Percentiles rank a stretch among this genome's conserved stretches.
Conservation (phyloP, 2,113 vertebrate genomes). For the Bungarus multicinctus region DNA sequence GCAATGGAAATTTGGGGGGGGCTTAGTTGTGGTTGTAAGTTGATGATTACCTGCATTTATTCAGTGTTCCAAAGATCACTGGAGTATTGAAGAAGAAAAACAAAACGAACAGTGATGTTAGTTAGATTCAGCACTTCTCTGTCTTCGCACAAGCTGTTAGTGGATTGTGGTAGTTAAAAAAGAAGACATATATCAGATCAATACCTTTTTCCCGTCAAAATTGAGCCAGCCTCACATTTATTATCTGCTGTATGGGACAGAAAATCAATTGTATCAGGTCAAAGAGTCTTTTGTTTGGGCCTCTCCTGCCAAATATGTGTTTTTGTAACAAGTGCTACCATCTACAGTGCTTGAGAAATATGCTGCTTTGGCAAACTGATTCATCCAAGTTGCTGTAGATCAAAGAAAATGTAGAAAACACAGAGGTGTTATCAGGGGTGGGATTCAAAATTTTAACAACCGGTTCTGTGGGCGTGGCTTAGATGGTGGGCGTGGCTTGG, state of each 20-base stretch:
- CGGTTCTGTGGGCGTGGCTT: no score
- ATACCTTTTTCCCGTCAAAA: background rate
- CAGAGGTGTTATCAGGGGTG: no score
- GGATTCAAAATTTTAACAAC: no score
- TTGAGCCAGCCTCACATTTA: background rate
- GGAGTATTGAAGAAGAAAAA: background rate
- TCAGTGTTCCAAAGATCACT: constrained; percentile 1
- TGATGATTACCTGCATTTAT: background rate
- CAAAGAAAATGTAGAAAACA: background rate
- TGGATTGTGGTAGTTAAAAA: background rate
- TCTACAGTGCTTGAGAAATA: background rate
- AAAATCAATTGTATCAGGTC: constrained; percentile 19
- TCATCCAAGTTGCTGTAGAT: background rate
- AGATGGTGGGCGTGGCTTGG: no score
- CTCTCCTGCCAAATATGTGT: background rate
- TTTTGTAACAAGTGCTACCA: background rate
- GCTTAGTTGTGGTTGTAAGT: background rate
- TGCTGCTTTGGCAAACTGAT: background rate
- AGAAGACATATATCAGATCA: background rate
- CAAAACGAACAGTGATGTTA: background rate
- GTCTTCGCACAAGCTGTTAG: background rate
- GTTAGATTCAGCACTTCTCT: constrained; percentile 2
- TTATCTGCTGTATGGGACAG: background rate
- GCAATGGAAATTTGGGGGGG: background rate
- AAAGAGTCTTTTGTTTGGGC: background rate